Base-by-base conservation (phyloP, 2,113 vertebrate species). In the Pseudorhombus dupliciocellatus region DNA sequence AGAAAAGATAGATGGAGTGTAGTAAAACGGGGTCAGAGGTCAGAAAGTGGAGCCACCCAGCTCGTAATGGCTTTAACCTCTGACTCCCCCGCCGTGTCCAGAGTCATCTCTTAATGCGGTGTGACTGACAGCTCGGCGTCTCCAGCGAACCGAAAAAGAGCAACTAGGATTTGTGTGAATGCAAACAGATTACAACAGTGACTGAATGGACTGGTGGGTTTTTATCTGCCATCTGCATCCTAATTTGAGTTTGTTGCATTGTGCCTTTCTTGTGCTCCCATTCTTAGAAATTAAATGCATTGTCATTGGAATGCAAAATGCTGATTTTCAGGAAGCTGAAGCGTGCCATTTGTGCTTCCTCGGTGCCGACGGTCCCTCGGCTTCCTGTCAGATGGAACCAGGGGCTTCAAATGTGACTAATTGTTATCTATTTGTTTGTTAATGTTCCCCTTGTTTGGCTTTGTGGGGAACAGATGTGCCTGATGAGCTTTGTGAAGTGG, bases 51-150 rank as follows among this genome's bases (percentile, higher is more conserved):
- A 87, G 84, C 82, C 88, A 75, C 90, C 87, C 88, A 77, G 75
- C 81, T 90, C 82, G 87, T 92, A 93, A 93, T 93, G 89, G 88
- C 81, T 90, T 93, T 93, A 91, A 93, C 93, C 93, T 90, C 70
- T 88, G 88, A 83, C 91, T 77, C 53, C 31, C 31, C 26, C 12
- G 62, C 59, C 21, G 15, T 88, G 84, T 87, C 84, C 64, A 51
- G 46, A 67, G 46, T 73, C 79, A 28, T 82, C 69, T 86, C 78
- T 60, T 90, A 80, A 90, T 86, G 86, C 80, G 60, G 70, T 40
- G 20, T 87, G 86, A 92, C 83, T 90, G 89, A 92, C 89, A 80
- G 61, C 70, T 73, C 25, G 16, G 68, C 24, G 51, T 83, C 70
- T 83, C 42, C 2, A n/a, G 71, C 7, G 53, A 37, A 37, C 34